Evolutionary conservation across 1,140 invertebrate species (phyloP).

Genomic region (Thaumatotibia leucotreta): DNA sequence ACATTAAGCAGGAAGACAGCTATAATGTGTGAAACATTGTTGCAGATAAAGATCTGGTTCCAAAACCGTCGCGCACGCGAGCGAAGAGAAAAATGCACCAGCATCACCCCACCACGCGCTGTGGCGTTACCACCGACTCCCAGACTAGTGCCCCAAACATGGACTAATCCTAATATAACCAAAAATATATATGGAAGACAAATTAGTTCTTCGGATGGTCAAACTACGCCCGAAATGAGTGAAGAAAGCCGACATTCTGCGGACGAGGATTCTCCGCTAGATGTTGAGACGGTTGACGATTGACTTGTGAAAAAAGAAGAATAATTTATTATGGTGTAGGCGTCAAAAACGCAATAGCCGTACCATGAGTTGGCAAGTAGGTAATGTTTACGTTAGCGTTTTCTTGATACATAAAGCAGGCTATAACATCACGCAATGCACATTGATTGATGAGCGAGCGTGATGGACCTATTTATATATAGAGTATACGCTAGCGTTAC

Average conservation of each 20-base stretch:
- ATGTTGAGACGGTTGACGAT: conserved; percentile 44
- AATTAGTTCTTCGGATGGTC: not conserved
- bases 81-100: conserved; percentile 75
- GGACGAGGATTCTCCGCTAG: conserved; percentile 39
- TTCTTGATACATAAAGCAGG: too few relatives aligned
- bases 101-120: conserved; percentile 43
- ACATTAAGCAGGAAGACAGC: not conserved
- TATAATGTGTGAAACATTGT: conserved; percentile 22
- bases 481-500: too few relatives aligned
- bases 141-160: not conserved
- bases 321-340: too few relatives aligned
- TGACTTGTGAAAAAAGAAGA: too few relatives aligned
- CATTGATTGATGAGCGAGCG: too few relatives aligned
- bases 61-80: conserved; percentile 85
- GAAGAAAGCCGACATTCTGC: conserved; percentile 21
- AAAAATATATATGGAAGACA: not conserved
- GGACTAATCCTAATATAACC: not conserved
- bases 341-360: too few relatives aligned
- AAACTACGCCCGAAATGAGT: not conserved
- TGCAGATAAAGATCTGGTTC: conserved; percentile 87
- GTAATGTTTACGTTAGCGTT: too few relatives aligned
- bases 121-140: conserved; percentile 50
- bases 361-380: too few relatives aligned
- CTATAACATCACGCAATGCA: too few relatives aligned
- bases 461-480: too few relatives aligned